phyloP scores from a whole-genome alignment of 37 sponge, comb jelly and placozoan genomes.

The Diacarnus erythraeanus region DNA sequence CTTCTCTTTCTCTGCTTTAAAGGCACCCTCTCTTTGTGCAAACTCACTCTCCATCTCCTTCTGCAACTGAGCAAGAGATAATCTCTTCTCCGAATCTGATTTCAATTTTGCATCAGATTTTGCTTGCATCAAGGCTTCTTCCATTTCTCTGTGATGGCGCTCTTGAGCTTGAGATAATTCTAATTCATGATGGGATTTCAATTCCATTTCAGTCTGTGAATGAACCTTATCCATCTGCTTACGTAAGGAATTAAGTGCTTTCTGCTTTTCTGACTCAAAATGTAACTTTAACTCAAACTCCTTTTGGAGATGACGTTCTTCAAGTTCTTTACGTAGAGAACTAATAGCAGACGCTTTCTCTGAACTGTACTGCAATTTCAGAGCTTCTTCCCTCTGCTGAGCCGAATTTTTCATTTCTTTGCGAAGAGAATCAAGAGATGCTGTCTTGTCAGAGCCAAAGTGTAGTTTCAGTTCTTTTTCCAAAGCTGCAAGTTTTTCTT shows the following conservation, averaged over 20 bases:
- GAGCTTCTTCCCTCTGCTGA: not conserved
- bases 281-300: not conserved
- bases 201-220: not conserved
- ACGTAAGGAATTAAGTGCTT: not conserved
- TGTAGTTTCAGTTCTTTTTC: not conserved
- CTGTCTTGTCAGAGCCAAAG: not conserved
- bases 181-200: not conserved
- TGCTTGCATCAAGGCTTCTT: not conserved
- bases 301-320: not conserved
- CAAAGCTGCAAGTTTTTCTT: not conserved
- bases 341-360: not conserved
- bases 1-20: not conserved
- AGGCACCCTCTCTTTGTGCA: not conserved
- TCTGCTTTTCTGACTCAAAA: not conserved
- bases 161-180: not conserved
- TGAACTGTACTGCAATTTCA: not conserved
- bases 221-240: not conserved
- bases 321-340: constrained; percentile 1
- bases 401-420: not conserved
- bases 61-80: not conserved
- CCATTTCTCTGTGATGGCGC: not conserved
- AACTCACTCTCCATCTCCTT: not conserved
- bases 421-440: not conserved
- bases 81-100: not conserved
- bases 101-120: not conserved